phyloP scores from a whole-genome alignment of 2,888 invertebrate species.

The Plemyria rubiginata region DNA sequence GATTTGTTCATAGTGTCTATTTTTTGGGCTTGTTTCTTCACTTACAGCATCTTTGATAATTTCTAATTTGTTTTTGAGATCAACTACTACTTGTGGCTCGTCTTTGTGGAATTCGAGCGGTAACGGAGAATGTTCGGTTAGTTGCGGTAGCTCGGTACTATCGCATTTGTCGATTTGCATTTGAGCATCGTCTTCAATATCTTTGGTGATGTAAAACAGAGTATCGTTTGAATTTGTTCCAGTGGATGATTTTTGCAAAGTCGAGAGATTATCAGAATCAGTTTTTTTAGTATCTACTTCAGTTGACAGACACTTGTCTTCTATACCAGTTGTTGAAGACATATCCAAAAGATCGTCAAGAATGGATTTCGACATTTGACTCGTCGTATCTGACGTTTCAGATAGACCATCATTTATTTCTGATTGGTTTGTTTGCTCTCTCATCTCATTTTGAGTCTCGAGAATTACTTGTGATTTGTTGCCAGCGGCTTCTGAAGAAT shows the following conservation, averaged over 20 bases:
- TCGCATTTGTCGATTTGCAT: conserved; percentile 22
- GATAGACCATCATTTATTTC: conserved; percentile 2
- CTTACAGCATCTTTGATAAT: conserved; percentile 37
- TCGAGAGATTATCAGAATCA: conserved; percentile 1
- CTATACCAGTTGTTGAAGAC: conserved; percentile 46
- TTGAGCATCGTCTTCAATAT: conserved; percentile 47
- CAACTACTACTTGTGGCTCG: conserved; percentile 23
- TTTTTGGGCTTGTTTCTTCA: conserved; percentile 26
- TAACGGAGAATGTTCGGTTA: conserved; percentile 22
- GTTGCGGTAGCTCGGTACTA: conserved; percentile 5
- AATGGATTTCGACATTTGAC: conserved; percentile 43
- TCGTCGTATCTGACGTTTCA: conserved; percentile 9
- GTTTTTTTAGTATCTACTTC: conserved; percentile 7
- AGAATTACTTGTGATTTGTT: conserved; percentile 10
- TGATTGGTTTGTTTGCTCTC: conserved; percentile 3
- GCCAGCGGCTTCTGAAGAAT: not conserved
- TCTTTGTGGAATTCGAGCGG: conserved; percentile 41
- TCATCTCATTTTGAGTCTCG: not conserved
- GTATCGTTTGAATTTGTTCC: conserved; percentile 45
- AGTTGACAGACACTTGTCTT: conserved; percentile 9
- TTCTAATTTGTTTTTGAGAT: conserved; percentile 41
- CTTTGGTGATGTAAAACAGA: conserved; percentile 53
- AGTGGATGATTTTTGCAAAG: not conserved
- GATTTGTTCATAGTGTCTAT: conserved; percentile 46
- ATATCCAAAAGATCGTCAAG: conserved; percentile 60